Evolutionary conservation across 1,140 invertebrate species (phyloP).

Genomic region (Drosophila biarmipes): DNA sequence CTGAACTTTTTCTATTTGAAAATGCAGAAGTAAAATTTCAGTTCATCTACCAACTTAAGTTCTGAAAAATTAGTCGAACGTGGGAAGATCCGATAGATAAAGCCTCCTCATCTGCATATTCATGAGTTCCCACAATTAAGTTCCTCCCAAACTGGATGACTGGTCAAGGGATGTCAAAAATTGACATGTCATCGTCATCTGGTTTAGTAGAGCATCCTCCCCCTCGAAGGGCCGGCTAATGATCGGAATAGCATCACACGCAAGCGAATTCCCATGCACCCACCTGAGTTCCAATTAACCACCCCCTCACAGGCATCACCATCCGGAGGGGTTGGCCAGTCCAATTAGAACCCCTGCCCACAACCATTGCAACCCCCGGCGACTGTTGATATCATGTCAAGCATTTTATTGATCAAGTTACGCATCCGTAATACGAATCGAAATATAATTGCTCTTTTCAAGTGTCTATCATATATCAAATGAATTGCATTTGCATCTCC

Average conservation of each 20-base stretch:
- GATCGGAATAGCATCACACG: slow-evolving; percentile 77
- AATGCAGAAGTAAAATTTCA: neutral
- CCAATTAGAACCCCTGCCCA: slow-evolving; percentile 27
- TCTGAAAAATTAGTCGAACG: slow-evolving; percentile 3
- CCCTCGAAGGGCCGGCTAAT: slow-evolving; percentile 42
- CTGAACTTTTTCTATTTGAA: too few relatives aligned
- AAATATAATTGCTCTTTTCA: slow-evolving; percentile 80
- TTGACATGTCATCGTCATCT: slow-evolving; percentile 84
- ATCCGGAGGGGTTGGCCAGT: slow-evolving; percentile 35
- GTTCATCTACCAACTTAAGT: neutral
- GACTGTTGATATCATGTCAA: slow-evolving; percentile 71
- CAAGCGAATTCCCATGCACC: slow-evolving; percentile 79
- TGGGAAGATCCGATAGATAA: slow-evolving; percentile 34
- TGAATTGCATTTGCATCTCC: slow-evolving; percentile 47
- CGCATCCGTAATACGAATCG: slow-evolving; percentile 80
- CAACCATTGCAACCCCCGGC: slow-evolving; percentile 28
- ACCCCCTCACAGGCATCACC: slow-evolving; percentile 46
- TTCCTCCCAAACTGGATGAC: slow-evolving; percentile 4
- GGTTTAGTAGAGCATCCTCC: slow-evolving; percentile 78
- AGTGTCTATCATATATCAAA: slow-evolving; percentile 75
- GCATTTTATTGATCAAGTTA: slow-evolving; percentile 84
- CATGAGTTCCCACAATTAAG: slow-evolving; percentile 72
- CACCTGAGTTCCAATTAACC: slow-evolving; percentile 63
- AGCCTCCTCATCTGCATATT: slow-evolving; percentile 52
- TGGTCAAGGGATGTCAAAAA: slow-evolving; percentile 47